A percentile compares a stretch with the other conserved stretches of the same genome.
These are phyloP conservation scores for Stramonita haemastoma DNA, from an alignment of 2,888 invertebrate species.

Conservation along the genomic window DNA sequence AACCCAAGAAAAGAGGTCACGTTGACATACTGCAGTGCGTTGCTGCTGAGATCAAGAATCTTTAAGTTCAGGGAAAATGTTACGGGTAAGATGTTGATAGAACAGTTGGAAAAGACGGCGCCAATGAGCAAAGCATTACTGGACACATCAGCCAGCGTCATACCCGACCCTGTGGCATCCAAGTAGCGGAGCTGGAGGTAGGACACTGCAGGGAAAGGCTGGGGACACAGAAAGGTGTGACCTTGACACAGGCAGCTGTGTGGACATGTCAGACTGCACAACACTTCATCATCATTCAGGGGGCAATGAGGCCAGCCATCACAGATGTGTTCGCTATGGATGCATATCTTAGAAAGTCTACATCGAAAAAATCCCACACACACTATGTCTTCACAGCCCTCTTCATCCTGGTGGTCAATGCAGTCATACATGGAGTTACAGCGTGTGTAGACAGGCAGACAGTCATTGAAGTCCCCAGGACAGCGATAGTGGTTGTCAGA, in stretches of 20 bases:
- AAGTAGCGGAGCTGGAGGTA: not conserved
- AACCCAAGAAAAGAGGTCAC: not conserved
- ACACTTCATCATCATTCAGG: not conserved
- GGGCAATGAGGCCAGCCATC: constrained; percentile 25
- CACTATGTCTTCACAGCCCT: not conserved
- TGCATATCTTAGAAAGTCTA: not conserved
- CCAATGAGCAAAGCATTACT: not conserved
- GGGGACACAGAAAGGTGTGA: not conserved
- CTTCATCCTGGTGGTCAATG: not conserved
- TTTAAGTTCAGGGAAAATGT: not conserved
- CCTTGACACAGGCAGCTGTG: constrained; percentile 3
- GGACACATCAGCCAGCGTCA: not conserved
- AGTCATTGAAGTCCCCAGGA: constrained; percentile 3
- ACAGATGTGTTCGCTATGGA: not conserved
- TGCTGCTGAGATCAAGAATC: not conserved
- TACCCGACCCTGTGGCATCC: not conserved
- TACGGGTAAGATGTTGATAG: not conserved
- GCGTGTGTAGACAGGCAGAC: constrained; percentile 6
- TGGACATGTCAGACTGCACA: not conserved
- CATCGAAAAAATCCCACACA: not conserved
- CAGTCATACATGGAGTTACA: constrained; percentile 13
- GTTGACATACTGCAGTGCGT: not conserved
- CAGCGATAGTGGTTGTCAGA: constrained; percentile 3
- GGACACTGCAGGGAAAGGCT: not conserved
- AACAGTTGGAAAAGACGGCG: not conserved